These are phyloP conservation scores for Meloidogyne floridensis DNA, from an alignment of 1,140 invertebrate species.

Conservation along the genomic window DNA sequence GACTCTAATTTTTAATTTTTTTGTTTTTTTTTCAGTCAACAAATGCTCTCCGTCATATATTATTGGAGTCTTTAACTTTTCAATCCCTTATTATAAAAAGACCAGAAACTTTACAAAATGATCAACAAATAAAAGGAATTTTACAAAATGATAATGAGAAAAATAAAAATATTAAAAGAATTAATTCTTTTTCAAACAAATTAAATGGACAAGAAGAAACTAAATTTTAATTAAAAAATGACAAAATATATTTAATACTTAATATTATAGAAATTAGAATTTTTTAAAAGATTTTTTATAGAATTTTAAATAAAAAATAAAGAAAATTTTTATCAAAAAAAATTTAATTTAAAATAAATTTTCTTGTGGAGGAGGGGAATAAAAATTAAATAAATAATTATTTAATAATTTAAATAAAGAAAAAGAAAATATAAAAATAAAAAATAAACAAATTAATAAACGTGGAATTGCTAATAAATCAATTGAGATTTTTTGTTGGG, in stretches of 20 bases:
- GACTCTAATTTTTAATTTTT: conserved; percentile 3
- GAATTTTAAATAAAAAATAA: too few relatives aligned
- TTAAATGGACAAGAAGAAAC: conserved; percentile 12
- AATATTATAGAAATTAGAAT: neutral
- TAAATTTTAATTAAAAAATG: conserved; percentile 8
- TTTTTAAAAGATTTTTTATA: too few relatives aligned
- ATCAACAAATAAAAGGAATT: neutral
- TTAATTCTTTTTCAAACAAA: neutral
- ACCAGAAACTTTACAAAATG: neutral
- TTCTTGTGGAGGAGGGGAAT: neutral
- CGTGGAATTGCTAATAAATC: conserved; percentile 1
- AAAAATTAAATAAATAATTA: neutral
- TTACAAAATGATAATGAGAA: neutral
- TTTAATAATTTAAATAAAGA: neutral
- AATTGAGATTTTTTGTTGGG: neutral
- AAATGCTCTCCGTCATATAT: conserved; percentile 44
- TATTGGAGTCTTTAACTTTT: conserved; percentile 32
- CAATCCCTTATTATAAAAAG: conserved; percentile 6
- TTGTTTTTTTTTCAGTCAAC: conserved; percentile 44
- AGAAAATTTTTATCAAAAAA: neutral
- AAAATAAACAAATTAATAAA: neutral
- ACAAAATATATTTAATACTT: neutral
- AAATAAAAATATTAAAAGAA: neutral
- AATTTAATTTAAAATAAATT: neutral
- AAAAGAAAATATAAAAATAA: conserved; percentile 3